Percentiles rank a stretch among this genome's conserved stretches.
These are phyloP conservation scores for Lepilemur ruficaudatus DNA, from an alignment of 2,797 vertebrate genomes.

Conservation along the genomic window DNA sequence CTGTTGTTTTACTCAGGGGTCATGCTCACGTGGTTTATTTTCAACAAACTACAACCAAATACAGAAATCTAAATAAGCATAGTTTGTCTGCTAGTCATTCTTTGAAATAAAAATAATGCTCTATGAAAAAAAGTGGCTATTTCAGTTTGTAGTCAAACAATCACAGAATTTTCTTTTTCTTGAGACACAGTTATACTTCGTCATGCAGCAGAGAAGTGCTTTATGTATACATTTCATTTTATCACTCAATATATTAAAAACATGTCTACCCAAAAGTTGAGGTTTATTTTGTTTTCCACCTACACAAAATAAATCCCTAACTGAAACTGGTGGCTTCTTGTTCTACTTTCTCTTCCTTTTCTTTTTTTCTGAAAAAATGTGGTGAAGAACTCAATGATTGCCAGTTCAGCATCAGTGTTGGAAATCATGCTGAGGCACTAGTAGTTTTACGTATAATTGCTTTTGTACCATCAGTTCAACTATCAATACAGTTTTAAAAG, in stretches of 20 bases:
- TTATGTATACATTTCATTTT: background rate
- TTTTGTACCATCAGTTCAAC: background rate
- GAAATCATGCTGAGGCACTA: background rate
- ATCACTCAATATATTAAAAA: background rate
- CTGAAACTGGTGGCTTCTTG: background rate
- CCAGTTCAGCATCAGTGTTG: rapidly evolving
- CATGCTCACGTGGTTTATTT: background rate
- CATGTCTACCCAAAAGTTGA: background rate
- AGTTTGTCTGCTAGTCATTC: background rate
- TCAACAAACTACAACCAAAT: background rate
- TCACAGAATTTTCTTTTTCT: background rate
- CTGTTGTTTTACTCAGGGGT: background rate
- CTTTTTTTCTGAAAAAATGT: background rate
- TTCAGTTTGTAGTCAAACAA: background rate
- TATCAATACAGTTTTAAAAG: background rate
- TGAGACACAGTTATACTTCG: background rate
- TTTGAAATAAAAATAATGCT: background rate
- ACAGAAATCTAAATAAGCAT: background rate
- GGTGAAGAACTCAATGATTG: background rate
- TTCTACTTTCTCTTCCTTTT: rapidly evolving
- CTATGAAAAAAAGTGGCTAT: background rate
- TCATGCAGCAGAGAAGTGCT: background rate
- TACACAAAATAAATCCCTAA: background rate
- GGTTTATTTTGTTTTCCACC: background rate
- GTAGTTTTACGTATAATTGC: background rate